Evolutionary conservation across 2,888 invertebrate genomes (phyloP), one percentile per base, ranked within the genome.

Genomic region (Tenthredo livida): DNA sequence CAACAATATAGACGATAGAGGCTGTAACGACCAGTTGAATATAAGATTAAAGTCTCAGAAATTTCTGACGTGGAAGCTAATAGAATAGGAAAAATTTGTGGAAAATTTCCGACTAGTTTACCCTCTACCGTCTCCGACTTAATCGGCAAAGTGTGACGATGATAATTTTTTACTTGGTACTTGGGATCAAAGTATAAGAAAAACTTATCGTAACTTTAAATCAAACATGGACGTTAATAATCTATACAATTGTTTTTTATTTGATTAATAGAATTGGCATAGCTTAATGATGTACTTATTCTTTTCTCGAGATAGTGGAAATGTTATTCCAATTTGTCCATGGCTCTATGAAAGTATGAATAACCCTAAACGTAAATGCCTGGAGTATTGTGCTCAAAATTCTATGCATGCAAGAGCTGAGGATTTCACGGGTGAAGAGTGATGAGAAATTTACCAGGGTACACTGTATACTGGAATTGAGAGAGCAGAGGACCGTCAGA

Each of bases 361-460:
- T 25, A 61, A 9, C 21, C 25, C 9, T 25, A 25, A 61, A 25
- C 61, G 21, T 61, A 25, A 25, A 61, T 61, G 61, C 25, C 61
- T 61, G 21, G 12, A 12, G 61, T 12, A 21, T 10, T 12, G 61
- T 25, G 25, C 25, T 2, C 25, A 9, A 25, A 61, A 25, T 61
- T 61, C 61, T 25, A 61, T n/a, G n/a, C 40, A 37, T 70, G 12
- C 70, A 17, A 15, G 37, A 70, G 7, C n/a, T 29, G 70, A 0
- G 37, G 1, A 33, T 33, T 70, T 33, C n/a, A 29, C n/a, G 70
- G 70, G 73, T 21, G 5, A 75, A n/a, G 2, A n/a, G 73, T 40
- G 47, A 75, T 43, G 73, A 43, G 73, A 67, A 25, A 67, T 67
- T 67, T 67, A 67, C 21, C 25, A 29, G 67, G 33, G 33, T 25